Evolutionary conservation across 1,140 invertebrate species (phyloP).

Genomic region (Teleogryllus occipitalis): DNA sequence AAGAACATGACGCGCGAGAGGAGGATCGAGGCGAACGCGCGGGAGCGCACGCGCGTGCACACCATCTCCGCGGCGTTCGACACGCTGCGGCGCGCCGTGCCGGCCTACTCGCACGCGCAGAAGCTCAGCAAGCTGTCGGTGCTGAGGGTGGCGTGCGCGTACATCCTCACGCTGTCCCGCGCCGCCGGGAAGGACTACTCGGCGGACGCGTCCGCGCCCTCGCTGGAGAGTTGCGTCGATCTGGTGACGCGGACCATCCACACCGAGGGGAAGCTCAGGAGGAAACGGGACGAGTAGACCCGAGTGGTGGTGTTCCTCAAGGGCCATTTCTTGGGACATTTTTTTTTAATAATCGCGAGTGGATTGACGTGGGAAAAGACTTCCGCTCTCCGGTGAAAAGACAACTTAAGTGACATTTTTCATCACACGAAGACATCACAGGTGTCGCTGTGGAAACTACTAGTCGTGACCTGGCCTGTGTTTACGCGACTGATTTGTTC

Average conservation of each 20-base stretch:
- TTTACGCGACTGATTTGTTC: too few species aligned
- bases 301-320: too few species aligned
- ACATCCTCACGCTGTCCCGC: constrained; percentile 74
- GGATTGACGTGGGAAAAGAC: too few species aligned
- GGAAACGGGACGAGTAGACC: constrained; percentile 66
- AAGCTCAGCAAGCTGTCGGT: constrained; percentile 89
- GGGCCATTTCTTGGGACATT: too few species aligned
- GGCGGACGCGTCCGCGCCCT: constrained; percentile 39
- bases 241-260: constrained; percentile 81
- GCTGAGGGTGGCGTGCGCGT: constrained; percentile 80
- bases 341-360: too few species aligned
- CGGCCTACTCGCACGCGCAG: constrained; percentile 85
- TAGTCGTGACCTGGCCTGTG: too few species aligned
- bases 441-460: too few species aligned
- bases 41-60: constrained; percentile 85
- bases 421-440: too few species aligned
- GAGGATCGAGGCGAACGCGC: constrained; percentile 85
- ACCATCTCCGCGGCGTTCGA: constrained; percentile 93
- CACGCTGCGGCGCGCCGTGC: constrained; percentile 71
- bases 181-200: constrained; percentile 56
- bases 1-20: constrained; percentile 91
- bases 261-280: constrained; percentile 80
- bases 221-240: constrained; percentile 70
- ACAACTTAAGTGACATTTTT: too few species aligned
- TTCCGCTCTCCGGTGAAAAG: too few species aligned